Base-by-base conservation (phyloP, 2,113 vertebrate genomes). In the Mionectes macconnelli region DNA sequence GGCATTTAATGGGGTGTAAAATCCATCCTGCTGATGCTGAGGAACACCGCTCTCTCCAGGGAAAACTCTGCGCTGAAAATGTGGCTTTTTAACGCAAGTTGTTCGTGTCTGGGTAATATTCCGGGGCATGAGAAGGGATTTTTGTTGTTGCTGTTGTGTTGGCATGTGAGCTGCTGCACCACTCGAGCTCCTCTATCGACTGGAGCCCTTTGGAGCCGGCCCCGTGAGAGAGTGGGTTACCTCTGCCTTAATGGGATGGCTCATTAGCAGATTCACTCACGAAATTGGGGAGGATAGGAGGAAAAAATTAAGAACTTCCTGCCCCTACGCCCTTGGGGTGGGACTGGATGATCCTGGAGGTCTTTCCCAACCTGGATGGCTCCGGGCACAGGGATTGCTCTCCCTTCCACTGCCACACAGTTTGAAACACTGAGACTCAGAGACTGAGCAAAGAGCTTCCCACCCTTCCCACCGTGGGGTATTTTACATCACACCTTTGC, bases 1-100 rank as follows among this genome's bases (percentile, higher is more conserved):
- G 88, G 79, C 47, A 25, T 56, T 96, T 96, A 97, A 98, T 95
- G 96, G 97, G 89, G 95, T 95, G 91, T 68, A 84, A 97, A 97
- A 97, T 93, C 79, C 88, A 82, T 87, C 89, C 93, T 84, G 30
- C 79, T 96, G 94, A 74, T 44, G 83, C 82, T 44, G 50, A 87
- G 87, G 75, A 93, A 76, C 16, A 31, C 57, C 80, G 68, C 18
- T 49, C 70, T 97, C 91, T 97, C 96, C 56, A 83, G 95, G 86
- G 95, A 93, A 97, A 95, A 25, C 39, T 53, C 91, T 2, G 2
- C 35, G 68, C 55, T 76, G 87, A 97, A 97, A 97, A 97, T 90
- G 89, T 87, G 91, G 91, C 35, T 81, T 97, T 95, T 93, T 91
- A 94, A 92, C 95, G 87, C 87, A 91, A 96, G 93, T 89, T 95